Conservation (phyloP, 2,113 vertebrate species). For the Corythaixoides concolor region DNA sequence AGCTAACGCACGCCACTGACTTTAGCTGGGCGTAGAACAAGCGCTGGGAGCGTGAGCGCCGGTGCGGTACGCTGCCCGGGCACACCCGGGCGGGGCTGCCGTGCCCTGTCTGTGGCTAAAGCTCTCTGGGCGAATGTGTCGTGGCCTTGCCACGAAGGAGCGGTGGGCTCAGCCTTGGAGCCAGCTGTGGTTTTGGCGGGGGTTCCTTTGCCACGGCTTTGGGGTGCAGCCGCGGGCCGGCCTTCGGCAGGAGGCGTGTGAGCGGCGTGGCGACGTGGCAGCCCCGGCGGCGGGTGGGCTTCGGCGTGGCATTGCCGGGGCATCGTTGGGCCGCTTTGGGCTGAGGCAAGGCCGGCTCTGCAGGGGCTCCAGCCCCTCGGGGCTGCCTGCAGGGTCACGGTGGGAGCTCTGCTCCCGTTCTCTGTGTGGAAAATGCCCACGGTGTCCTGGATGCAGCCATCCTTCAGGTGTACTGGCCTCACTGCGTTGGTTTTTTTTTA, state of each 20-base stretch:
- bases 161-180: not conserved
- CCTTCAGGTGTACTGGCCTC: not conserved
- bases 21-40: not conserved
- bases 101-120: not conserved
- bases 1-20: not conserved
- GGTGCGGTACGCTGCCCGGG: not conserved
- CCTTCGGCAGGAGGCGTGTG: not conserved
- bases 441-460: accelerated
- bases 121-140: not conserved
- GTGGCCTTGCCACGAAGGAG: not conserved
- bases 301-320: not conserved
- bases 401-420: not conserved
- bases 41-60: not conserved
- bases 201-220: not conserved
- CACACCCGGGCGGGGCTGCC: too few species aligned
- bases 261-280: not conserved
- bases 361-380: not conserved
- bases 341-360: not conserved
- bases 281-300: not conserved
- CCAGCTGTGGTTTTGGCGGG: not conserved
- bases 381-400: not conserved
- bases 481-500: not conserved
- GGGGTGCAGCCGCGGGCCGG: not conserved
- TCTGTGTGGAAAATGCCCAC: not conserved
- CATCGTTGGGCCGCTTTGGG: not conserved